A percentile compares a stretch with the other conserved stretches of the same genome.
These are phyloP conservation scores for Polydrusus cervinus DNA, from an alignment of 2,888 invertebrate species.

Conservation along the genomic window DNA sequence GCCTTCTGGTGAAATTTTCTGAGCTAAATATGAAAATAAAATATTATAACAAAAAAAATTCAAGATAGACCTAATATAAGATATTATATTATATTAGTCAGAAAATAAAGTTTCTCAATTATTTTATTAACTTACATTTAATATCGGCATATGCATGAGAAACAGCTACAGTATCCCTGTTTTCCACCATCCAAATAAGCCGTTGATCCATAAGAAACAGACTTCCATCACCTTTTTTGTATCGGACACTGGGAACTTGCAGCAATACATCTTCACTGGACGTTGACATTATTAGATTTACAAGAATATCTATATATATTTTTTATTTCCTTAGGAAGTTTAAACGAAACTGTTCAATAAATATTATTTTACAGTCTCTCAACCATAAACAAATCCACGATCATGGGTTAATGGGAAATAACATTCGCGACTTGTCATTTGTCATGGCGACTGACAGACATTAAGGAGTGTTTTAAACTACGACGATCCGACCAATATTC, in stretches of 20 bases:
- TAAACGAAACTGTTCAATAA: background rate
- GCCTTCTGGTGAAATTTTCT: slow-evolving; percentile 97
- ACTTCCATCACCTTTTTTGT: slow-evolving; percentile 97
- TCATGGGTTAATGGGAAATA: too few species aligned
- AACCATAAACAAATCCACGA: too few species aligned
- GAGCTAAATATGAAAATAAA: slow-evolving; percentile 69
- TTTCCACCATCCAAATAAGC: slow-evolving; percentile 96
- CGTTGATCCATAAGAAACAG: slow-evolving; percentile 96
- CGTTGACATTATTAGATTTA: slow-evolving; percentile 79
- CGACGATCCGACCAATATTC: too few species aligned
- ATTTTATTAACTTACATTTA: slow-evolving; percentile 82
- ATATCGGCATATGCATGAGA: slow-evolving; percentile 97
- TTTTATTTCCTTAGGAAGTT: background rate
- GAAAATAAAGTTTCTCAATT: background rate
- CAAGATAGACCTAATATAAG: too few species aligned
- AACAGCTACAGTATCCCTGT: slow-evolving; percentile 92
- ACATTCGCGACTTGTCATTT: too few species aligned
- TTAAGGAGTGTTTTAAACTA: too few species aligned
- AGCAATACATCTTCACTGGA: slow-evolving; percentile 96
- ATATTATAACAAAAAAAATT: background rate
- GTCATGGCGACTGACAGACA: too few species aligned
- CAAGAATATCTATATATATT: background rate
- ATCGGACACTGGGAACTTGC: slow-evolving; percentile 93
- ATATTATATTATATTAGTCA: too few species aligned
- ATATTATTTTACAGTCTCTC: too few species aligned